Evolutionary conservation across 37 sponge, comb jelly and placozoan genomes (phyloP), one percentile per base, ranked within the genome.

Genomic region (Beroe forskalii): DNA sequence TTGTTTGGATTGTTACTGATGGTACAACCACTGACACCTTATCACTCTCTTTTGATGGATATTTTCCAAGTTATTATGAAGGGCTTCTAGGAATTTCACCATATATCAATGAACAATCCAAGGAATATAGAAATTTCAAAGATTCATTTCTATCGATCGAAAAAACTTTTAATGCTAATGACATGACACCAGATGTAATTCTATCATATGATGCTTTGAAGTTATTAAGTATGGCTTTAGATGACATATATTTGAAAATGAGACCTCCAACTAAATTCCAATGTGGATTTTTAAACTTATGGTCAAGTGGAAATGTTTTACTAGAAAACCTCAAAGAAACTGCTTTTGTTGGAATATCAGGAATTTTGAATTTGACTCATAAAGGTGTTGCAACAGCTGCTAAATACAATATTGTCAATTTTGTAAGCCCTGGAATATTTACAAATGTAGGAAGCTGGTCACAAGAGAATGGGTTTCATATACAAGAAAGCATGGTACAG

Each of bases 1-100:
- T 35, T 72, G 75, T 72, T 35, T 72, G 75, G 75, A 72, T 72
- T 32, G 75, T 72, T 30, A 72, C 75, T 17, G 75, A 72, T 20
- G 75, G 32, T 35, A 72, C 35, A 17, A 72, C 75, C 20, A 8
- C 40, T 27, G 33, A 72, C 38, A 6, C 40, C 12, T 22, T 1
- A 30, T 35, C 75, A 6, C 40, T 72, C 2, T 35, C 40, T 38
- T 72, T 37, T 38, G 75, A 8, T 6, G 39, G 39, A 8, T 38
- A 32, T 30, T 72, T 22, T 72, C 75, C 75, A 3, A 33, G 39
- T 33, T 72, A 72, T 39, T 37, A 38, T 39, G 40, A 32, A 22
- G 75, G 75, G 22, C 75, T 72, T 4, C 28, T 72, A 4, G 75
- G 75, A 22, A 72, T 72, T 39, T 30, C 8, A 8, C 75, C 75